Conservation (phyloP, 2,113 vertebrate species). For the Vulpes ferrilata region DNA sequence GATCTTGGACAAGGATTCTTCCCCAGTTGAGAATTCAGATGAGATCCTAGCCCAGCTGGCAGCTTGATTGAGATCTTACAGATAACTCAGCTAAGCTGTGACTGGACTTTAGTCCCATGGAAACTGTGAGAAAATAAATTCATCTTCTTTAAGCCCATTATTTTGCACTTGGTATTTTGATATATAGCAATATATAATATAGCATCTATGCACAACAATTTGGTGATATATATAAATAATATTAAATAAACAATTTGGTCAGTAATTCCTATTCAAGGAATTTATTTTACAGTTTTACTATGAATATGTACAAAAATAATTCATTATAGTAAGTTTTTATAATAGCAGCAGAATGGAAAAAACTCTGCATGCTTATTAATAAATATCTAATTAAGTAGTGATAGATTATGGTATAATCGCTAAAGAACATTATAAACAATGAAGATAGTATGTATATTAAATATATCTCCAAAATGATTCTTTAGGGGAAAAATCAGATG, state of each 20-base stretch:
- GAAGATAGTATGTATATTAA: not conserved
- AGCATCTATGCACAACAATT: not conserved
- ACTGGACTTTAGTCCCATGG: not conserved
- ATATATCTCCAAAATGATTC: not conserved
- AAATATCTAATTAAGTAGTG: not conserved
- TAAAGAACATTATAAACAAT: not conserved
- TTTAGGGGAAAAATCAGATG: not conserved
- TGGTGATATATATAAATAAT: not conserved
- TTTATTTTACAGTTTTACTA: not conserved
- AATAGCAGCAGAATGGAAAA: not conserved
- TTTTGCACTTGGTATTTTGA: not conserved
- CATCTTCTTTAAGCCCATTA: not conserved
- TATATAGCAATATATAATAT: not conserved
- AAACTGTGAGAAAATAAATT: not conserved
- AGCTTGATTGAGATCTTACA: fast-evolving
- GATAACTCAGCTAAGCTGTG: not conserved
- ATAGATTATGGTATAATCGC: not conserved
- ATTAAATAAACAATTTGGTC: not conserved
- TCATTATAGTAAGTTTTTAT: not conserved
- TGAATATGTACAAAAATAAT: not conserved
- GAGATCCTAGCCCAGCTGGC: not conserved
- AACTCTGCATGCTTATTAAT: not conserved
- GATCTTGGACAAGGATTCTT: not conserved
- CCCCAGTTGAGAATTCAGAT: not conserved
- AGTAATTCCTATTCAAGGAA: not conserved